Conservation (phyloP, 2,797 vertebrate genomes). For the Esox lucius region DNA sequence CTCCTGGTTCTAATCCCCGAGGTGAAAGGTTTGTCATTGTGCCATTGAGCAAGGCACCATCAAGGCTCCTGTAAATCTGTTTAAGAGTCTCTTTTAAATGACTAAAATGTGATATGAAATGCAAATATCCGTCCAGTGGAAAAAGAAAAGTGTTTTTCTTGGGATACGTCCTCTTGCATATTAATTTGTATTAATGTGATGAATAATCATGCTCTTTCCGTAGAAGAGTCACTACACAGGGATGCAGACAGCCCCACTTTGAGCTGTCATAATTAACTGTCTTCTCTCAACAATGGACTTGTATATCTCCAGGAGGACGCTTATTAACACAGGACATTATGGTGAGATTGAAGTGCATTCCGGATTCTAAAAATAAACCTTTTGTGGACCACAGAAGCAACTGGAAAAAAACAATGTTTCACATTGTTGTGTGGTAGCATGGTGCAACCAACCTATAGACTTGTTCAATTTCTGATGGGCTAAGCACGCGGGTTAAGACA, state of each 20-base stretch:
- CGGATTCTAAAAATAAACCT: constrained; percentile 64
- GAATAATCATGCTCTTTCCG: constrained; percentile 72
- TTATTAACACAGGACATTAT: constrained; percentile 67
- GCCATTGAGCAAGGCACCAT: too few species aligned
- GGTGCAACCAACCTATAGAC: neutral
- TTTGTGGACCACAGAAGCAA: constrained; percentile 34
- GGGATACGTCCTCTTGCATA: constrained; percentile 66
- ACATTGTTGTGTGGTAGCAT: neutral
- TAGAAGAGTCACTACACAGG: constrained; percentile 64
- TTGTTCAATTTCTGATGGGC: neutral
- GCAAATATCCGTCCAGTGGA: constrained; percentile 47
- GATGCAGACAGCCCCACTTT: constrained; percentile 64
- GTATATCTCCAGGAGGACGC: constrained; percentile 69
- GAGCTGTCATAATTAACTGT: constrained; percentile 74
- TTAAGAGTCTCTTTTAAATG: too few species aligned
- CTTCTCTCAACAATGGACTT: constrained; percentile 67
- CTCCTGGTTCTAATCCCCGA: too few species aligned
- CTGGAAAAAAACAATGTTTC: neutral
- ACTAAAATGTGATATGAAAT: too few species aligned
- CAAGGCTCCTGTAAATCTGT: too few species aligned
- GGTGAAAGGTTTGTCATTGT: too few species aligned
- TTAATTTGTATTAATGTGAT: constrained; percentile 75
- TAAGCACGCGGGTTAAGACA: neutral
- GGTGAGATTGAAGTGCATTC: constrained; percentile 43
- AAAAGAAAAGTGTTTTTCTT: constrained; percentile 59